Conservation (phyloP, 2,888 invertebrate species). For the Oscheius sp. region DNA sequence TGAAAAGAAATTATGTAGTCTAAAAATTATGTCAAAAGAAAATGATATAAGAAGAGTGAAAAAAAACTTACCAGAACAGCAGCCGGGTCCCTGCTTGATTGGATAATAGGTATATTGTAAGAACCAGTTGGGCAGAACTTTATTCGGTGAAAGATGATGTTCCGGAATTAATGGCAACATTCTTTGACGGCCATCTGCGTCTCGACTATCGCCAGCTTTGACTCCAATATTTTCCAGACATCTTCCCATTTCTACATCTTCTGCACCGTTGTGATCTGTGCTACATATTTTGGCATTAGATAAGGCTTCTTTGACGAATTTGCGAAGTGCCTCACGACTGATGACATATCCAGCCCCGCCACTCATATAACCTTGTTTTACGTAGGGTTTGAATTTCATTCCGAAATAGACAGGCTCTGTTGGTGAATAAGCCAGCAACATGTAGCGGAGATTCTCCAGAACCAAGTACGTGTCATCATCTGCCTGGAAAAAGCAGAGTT, state of each 20-base stretch:
- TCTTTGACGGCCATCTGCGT: conserved; percentile 83
- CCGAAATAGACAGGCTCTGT: conserved; percentile 59
- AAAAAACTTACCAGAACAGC: conserved; percentile 56
- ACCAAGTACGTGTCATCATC: conserved; percentile 98
- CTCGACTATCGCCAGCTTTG: conserved; percentile 86
- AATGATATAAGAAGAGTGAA: too few relatives aligned
- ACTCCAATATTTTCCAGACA: conserved; percentile 88
- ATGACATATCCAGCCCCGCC: conserved; percentile 85
- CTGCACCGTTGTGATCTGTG: conserved; percentile 76
- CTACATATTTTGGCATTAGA: conserved; percentile 79
- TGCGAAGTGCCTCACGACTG: conserved; percentile 80
- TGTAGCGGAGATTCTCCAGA: conserved; percentile 86
- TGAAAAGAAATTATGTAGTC: background rate
- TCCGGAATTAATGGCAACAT: conserved; percentile 95
- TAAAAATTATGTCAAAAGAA: too few relatives aligned
- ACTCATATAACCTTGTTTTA: conserved; percentile 77
- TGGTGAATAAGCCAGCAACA: conserved; percentile 66
- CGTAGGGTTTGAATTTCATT: conserved; percentile 85
- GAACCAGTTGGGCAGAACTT: conserved; percentile 83
- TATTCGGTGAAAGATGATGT: conserved; percentile 88
- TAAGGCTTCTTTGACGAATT: conserved; percentile 79
- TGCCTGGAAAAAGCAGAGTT: too few relatives aligned
- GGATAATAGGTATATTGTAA: conserved; percentile 92
- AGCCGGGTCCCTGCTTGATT: conserved; percentile 77
- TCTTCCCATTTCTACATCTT: conserved; percentile 91